Evolutionary conservation across 2,888 invertebrate species (phyloP), one percentile per base, ranked within the genome.

Genomic region (Noctua janthina): DNA sequence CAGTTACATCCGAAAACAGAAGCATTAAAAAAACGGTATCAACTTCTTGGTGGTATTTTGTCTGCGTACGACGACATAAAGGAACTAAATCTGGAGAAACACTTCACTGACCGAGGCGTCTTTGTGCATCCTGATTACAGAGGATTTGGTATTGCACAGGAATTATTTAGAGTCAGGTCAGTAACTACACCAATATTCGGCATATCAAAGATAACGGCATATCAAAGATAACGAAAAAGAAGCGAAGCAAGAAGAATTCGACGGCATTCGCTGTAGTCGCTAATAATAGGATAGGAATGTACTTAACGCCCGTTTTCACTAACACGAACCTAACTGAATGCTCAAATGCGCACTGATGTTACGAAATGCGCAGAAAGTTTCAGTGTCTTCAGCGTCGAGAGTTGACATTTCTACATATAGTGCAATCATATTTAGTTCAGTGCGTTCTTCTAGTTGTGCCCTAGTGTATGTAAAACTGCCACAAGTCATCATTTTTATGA

Each of bases 141-240:
- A 76, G 82, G 89, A 5, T 79, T 90, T 10, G 91, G 93, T 1
- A 90, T 92, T 17, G 91, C 92, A 3, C 80, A 86, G 69, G 89
- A 91, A 56, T 72, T 92, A 10, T 76, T 92, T 7, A 90, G 87
- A 82, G 82, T 81, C 51, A 91, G 92, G 93, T 92, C 39, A 43
- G 74, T n/a, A 13, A 43, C 29, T 62, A 62, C 15, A 62, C 15
- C 15, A 62, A 17, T 51, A 51, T 20, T 54, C 5, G 7, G 20
- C 6, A 5, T 5, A 62, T n/a, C 7, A 62, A 29, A 29, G 15
- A 15, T 62, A 62, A 62, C 29, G n/a, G 20, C 6, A 5, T 5
- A 62, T n/a, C 7, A 62, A 29, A 29, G 15, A 15, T 62, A 62
- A 62, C 29, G n/a, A n/a, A 17, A 51, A 51, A 51, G 0, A 59